Evolutionary conservation across 2,797 vertebrate species (phyloP), one percentile per base, ranked within the genome.

Genomic region (Microhierax caerulescens): DNA sequence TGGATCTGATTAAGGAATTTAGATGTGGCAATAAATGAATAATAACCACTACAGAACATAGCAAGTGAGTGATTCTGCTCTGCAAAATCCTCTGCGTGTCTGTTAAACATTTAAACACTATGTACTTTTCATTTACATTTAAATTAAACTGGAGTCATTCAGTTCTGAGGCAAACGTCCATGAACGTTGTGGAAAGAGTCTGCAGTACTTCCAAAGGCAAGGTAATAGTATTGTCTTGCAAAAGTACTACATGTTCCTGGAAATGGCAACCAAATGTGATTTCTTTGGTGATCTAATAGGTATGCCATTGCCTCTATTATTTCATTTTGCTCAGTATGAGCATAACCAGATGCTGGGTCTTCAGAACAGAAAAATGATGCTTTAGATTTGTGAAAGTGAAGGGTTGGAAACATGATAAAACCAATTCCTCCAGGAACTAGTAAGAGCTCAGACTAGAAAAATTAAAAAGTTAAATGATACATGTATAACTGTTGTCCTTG

Each of bases 41-140:
- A 94, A 85, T 27, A 78, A 70, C 53, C 84, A 45, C 5, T 16
- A 22, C 21, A 75, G 74, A 64, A 63, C 15, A 11, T 6, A 48
- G 53, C 48, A 80, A 76, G n/a, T 23, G 39, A 81, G 37, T 64
- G 54, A 39, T 90, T 93, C 47, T 63, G 36, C 61, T 64, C 61
- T 21, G 25, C 45, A 82, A 76, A 84, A 74, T 9, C n/a, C 48
- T 72, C 56, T 18, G 12, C 39, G 57, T 70, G 67, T 18, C 89
- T 77, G 78, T 82, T 88, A 75, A 78, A 85, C 76, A 45, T 50
- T 96, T 61, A 76, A 87, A 77, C 36, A 13, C 53, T 47, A 53
- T 34, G 59, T 85, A 88, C 85, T 65, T 90, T 94, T 61, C 53
- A 97, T 97, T 93, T 96, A 91, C 95, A 93, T 97, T 95, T 94